A percentile compares a stretch with the other conserved stretches of the same genome.
Conservation (phyloP, 1,140 invertebrate genomes). For the Drosophila nikananu region DNA sequence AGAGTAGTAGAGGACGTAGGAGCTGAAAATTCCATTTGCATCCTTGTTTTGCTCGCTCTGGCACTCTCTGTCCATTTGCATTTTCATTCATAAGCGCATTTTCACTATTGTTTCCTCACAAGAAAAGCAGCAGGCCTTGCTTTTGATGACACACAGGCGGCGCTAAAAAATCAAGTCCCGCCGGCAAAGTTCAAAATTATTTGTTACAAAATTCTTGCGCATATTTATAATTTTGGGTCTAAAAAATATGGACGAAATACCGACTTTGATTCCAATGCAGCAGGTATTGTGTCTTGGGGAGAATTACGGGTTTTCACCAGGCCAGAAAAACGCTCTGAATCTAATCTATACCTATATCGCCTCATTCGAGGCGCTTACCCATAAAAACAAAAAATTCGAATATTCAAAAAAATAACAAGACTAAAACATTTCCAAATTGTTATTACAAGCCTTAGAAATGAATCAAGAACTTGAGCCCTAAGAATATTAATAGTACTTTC, state of each 20-base stretch:
- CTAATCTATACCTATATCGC: not conserved
- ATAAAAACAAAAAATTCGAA: constrained; percentile 47
- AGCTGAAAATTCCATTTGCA: constrained; percentile 42
- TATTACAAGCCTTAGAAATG: not conserved
- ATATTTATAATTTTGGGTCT: not conserved
- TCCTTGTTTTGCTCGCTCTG: constrained; percentile 25
- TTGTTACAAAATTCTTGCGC: constrained; percentile 19
- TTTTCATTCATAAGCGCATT: constrained; percentile 81
- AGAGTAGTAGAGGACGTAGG: not conserved
- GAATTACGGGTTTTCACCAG: not conserved
- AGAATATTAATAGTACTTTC: not conserved
- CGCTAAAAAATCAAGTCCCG: not conserved
- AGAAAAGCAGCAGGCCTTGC: constrained; percentile 38
- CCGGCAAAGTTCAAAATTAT: constrained; percentile 31
- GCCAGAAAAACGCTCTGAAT: not conserved
- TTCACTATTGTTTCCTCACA: constrained; percentile 39
- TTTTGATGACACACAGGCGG: constrained; percentile 16
- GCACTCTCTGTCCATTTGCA: constrained; percentile 29
- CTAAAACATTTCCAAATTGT: constrained; percentile 56
- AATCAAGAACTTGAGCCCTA: not conserved
- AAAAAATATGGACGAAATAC: constrained; percentile 28
- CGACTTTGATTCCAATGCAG: constrained; percentile 16
- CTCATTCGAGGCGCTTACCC: constrained; percentile 2
- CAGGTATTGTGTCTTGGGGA: constrained; percentile 25
- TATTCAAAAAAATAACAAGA: constrained; percentile 39